Evolutionary conservation across 1,140 invertebrate genomes (phyloP).

Genomic region (Drosophila auraria): DNA sequence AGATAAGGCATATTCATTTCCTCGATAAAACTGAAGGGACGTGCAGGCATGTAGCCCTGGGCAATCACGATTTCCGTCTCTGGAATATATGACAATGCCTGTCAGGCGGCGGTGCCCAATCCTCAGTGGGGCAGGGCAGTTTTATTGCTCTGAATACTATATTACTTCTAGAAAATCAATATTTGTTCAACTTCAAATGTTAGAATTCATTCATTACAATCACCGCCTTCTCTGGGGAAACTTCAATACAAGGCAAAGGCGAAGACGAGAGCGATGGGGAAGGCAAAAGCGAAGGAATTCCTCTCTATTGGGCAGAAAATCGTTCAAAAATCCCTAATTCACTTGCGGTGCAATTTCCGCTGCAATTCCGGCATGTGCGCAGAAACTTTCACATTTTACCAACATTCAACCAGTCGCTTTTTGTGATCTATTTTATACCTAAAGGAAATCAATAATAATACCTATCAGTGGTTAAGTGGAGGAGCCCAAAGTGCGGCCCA

Average conservation of each 20-base stretch:
- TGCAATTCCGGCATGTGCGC: constrained; percentile 19
- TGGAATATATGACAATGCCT: constrained; percentile 47
- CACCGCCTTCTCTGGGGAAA: constrained; percentile 4
- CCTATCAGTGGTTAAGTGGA: constrained; percentile 12
- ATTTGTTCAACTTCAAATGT: constrained; percentile 63
- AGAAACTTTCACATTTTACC: constrained; percentile 8
- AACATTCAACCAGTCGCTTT: not conserved
- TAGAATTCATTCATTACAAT: constrained; percentile 48
- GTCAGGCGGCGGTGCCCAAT: constrained; percentile 6
- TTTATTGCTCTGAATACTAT: constrained; percentile 56
- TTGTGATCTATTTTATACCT: constrained; percentile 30
- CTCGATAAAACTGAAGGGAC: constrained; percentile 60
- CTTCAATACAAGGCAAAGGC: not conserved
- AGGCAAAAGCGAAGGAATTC: constrained; percentile 22
- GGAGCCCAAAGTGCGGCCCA: constrained; percentile 1
- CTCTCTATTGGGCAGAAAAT: constrained; percentile 22
- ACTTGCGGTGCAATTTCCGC: constrained; percentile 46
- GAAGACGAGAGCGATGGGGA: not conserved
- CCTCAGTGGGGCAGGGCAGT: constrained; percentile 58
- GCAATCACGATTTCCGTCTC: constrained; percentile 68
- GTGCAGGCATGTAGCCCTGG: constrained; percentile 45
- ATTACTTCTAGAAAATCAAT: constrained; percentile 55
- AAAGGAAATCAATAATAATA: constrained; percentile 37
- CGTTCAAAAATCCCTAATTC: constrained; percentile 4
- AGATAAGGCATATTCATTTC: constrained; percentile 56